Base-by-base conservation (phyloP, 2,888 invertebrate genomes). In the Tryphoninae sp. region DNA sequence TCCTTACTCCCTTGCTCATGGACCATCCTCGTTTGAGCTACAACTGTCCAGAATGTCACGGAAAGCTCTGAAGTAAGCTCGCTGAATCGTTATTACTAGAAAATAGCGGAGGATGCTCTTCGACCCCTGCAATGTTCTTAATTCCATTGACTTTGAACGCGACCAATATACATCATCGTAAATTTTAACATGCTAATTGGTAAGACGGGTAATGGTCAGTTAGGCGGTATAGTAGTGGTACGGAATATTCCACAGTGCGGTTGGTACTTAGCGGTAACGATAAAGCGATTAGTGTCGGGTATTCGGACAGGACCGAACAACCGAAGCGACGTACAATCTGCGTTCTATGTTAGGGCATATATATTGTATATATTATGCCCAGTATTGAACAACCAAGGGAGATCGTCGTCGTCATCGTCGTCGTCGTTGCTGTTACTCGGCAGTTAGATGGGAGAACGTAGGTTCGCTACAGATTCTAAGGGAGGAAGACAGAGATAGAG, bases 231-330 rank as follows among this genome's bases (percentile, higher is more conserved):
- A 19, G 64, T 72, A 62, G 75, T 51, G 75, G 76, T 55, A 62
- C n/a, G 72, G 42, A 72, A 76, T 79, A 82, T 82, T 77, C 76
- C 79, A 62, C 42, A 69, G 68, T 49, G 82, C 76, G 72, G 79
- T 79, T 82, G 76, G 82, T 79, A 77, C 77, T 77, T 77, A 69
- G 77, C 16, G 77, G 82, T 79, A 53, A 67, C 79, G 79, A 61
- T 82, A 82, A 82, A 82, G 82, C 79, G 79, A 82, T 82, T 82
- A 82, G 79, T 82, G 76, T 82, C 73, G 64, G 69, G 64, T 76
- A 77, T 62, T 79, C 33, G 76, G 82, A 79, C 79, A 62, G 64
- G 73, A 77, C 62, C 73, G 53, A 77, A 59, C 73, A 82, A 76
- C 76, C 72, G 71, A 13, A 69, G 58, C 82, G 79, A 82, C 82